A percentile compares a stretch with the other conserved stretches of the same genome.
These are phyloP conservation scores for Drosophila percnosoma DNA, from an alignment of 2,888 invertebrate species.

Conservation along the genomic window DNA sequence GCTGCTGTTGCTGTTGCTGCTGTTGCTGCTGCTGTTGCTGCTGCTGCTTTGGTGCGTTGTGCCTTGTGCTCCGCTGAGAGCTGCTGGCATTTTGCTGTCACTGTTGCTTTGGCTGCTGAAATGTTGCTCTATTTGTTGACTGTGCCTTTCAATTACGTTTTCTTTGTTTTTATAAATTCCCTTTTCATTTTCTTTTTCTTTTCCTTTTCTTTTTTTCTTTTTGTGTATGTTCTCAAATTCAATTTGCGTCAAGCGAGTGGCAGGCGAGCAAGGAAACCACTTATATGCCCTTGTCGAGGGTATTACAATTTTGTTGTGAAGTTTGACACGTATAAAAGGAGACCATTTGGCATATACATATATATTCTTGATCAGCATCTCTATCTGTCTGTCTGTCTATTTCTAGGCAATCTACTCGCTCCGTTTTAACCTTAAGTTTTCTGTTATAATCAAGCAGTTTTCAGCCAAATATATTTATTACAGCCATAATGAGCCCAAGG, in stretches of 20 bases:
- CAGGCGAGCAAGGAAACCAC: neutral
- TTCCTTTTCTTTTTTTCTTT: neutral
- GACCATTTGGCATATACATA: neutral
- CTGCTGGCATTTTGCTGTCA: constrained; percentile 55
- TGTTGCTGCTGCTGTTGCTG: constrained; percentile 13
- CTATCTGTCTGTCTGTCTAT: neutral
- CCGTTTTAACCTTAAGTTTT: neutral
- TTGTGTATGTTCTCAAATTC: neutral
- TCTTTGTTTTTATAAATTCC: constrained; percentile 18
- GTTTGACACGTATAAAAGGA: neutral
- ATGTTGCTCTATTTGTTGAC: constrained; percentile 58
- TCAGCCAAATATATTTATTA: neutral
- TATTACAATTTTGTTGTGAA: neutral
- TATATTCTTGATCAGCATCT: neutral
- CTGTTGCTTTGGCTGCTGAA: constrained; percentile 44
- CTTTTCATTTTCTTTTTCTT: neutral
- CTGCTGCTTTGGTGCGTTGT: neutral
- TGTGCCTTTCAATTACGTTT: constrained; percentile 18
- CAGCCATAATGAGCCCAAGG: neutral
- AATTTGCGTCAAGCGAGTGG: neutral
- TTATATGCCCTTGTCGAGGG: neutral
- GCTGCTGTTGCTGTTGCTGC: constrained; percentile 9
- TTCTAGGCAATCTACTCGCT: neutral
- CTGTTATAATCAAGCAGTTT: neutral
- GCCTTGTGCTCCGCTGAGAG: constrained; percentile 1